Conservation (phyloP, 2,113 vertebrate species). For the Indri indri region DNA sequence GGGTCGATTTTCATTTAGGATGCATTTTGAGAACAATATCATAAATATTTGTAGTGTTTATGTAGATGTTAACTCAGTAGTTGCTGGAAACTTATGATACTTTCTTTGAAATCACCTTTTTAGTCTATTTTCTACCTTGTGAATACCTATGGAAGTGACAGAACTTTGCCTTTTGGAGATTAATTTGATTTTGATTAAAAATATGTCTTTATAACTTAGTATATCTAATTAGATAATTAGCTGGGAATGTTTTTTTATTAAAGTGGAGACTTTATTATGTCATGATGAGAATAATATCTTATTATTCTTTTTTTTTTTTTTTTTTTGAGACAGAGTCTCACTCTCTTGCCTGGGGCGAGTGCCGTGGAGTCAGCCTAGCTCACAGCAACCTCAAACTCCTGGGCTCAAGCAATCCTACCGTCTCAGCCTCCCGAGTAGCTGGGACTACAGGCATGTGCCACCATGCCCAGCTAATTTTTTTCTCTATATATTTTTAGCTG, state of each 20-base stretch:
- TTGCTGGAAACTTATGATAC: background rate
- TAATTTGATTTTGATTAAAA: constrained; percentile 55
- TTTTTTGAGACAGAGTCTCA: no score
- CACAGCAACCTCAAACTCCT: no score
- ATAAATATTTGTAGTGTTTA: constrained; percentile 6
- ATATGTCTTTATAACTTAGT: background rate
- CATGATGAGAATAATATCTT: background rate
- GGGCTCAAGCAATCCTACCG: no score
- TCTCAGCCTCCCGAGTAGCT: no score
- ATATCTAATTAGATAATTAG: constrained; percentile 51
- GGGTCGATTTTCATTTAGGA: background rate
- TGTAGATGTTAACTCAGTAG: background rate
- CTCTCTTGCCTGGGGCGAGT: no score
- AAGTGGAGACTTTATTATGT: constrained; percentile 11
- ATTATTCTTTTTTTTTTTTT: no score
- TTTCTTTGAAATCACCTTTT: background rate
- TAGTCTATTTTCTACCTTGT: background rate
- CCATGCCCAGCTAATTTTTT: no score
- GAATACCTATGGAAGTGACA: background rate
- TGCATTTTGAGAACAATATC: background rate
- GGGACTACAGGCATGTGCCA: no score
- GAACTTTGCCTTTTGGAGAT: constrained; percentile 48
- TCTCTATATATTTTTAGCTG: no score
- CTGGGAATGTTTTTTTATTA: constrained; percentile 32
- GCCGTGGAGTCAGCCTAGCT: no score